Percentiles rank a stretch among this genome's conserved stretches.
These are phyloP conservation scores for Linepithema humile DNA, from an alignment of 1,140 invertebrate genomes.

Conservation along the genomic window DNA sequence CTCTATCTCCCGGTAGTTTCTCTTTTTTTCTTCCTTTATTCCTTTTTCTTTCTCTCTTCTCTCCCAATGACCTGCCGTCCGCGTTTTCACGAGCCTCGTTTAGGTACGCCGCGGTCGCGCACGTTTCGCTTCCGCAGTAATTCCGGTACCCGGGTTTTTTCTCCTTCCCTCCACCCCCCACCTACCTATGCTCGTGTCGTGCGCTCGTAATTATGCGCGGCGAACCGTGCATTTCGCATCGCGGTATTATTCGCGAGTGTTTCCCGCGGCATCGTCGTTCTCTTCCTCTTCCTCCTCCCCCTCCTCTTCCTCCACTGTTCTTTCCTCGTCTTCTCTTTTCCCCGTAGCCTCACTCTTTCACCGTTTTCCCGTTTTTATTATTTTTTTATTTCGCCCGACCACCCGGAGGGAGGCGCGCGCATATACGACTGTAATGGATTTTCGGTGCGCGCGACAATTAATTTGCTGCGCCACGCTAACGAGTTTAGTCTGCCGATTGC, in stretches of 20 bases:
- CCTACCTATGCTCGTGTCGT: conserved; percentile 50
- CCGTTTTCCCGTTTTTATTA: background rate
- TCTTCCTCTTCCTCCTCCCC: background rate
- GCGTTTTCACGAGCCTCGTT: conserved; percentile 56
- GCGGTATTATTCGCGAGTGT: conserved; percentile 69
- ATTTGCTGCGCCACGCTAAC: conserved; percentile 54
- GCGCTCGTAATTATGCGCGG: conserved; percentile 72
- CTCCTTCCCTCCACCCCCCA: background rate
- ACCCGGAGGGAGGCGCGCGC: background rate
- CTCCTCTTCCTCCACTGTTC: background rate
- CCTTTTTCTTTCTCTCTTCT: background rate
- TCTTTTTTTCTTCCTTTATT: background rate
- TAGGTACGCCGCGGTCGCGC: conserved; percentile 36
- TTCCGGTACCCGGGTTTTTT: conserved; percentile 55
- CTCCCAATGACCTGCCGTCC: background rate
- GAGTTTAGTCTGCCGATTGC: conserved; percentile 53
- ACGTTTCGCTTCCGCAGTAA: conserved; percentile 65
- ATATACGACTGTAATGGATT: conserved; percentile 57
- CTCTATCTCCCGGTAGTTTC: background rate
- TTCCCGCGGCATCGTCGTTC: conserved; percentile 42
- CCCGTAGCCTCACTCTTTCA: background rate
- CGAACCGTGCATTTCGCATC: conserved; percentile 70
- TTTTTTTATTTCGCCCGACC: background rate
- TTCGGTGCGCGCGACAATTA: conserved; percentile 55
- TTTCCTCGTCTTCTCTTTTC: background rate